Percentiles rank a stretch among this genome's conserved stretches.
phyloP scores from a whole-genome alignment of 1,140 invertebrate genomes.

The Platorchestia sp. region DNA sequence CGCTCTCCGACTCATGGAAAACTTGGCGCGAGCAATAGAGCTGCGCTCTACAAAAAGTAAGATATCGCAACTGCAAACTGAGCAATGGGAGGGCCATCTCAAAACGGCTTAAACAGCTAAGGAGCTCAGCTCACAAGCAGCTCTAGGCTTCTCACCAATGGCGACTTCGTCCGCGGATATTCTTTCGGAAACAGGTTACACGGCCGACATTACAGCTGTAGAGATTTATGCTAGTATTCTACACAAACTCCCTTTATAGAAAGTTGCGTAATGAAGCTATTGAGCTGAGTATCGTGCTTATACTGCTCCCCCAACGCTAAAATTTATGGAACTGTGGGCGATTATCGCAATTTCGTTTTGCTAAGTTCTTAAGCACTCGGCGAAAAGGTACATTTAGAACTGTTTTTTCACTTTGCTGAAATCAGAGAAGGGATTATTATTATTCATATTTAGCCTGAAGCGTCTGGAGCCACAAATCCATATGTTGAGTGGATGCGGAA shows the following conservation, averaged over 20 bases:
- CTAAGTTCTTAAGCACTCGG: neutral
- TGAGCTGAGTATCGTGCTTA: neutral
- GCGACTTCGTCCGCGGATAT: neutral
- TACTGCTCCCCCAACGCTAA: neutral
- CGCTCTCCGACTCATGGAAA: neutral
- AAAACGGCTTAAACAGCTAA: conserved; percentile 8
- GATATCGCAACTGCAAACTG: conserved; percentile 6
- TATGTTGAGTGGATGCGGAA: no score
- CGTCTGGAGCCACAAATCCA: no score
- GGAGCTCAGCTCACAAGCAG: neutral
- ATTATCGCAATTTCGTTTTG: neutral
- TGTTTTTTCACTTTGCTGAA: no score
- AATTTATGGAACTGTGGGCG: neutral
- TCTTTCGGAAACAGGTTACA: neutral
- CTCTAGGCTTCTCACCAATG: neutral
- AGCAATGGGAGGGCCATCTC: conserved; percentile 4
- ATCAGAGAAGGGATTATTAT: no score
- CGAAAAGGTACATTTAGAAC: neutral
- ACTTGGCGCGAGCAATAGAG: neutral
- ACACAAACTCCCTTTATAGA: neutral
- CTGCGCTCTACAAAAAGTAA: conserved; percentile 7
- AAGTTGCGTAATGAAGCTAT: neutral
- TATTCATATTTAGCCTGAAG: no score
- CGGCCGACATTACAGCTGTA: neutral
- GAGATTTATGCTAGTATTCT: neutral